Base-by-base conservation (phyloP, 2,888 invertebrate genomes). In the Halictus ligatus region DNA sequence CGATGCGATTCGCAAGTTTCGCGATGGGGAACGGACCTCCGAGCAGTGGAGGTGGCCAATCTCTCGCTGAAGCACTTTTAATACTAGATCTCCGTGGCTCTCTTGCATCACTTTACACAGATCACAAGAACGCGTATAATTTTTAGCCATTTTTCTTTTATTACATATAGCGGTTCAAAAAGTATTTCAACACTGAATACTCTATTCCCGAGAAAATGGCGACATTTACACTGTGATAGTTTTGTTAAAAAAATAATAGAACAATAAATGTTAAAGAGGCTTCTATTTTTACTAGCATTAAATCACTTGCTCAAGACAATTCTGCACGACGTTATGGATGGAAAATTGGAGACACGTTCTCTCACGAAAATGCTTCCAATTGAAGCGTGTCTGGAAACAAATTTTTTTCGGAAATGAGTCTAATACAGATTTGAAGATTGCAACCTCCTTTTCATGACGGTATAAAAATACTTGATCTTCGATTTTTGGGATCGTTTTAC, bases 1-100 rank as follows among this genome's bases (percentile, higher is more conserved):
- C 43, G 75, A 79, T 69, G 35, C 46, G 76, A 79, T 81, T 80
- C 40, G 80, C 78, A 74, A 83, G 82, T 84, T 86, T 64, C 35
- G n/a, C 50, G 29, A 46, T 54, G 35, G 40, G 7, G 12, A 35
- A 71, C 48, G 7, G 43, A 64, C 80, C 54, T 43, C 35, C 46
- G 18, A 15, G n/a, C 29, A 13, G 50, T 3, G 25, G 58, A 75
- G 7, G 0, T 40, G 15, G 18, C 18, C 25, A 29, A 29, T 48
- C 18, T 48, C 29, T 1, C 10, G 50, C 12, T 35, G 8, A 12
- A 54, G 0, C 64, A 64, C 64, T 64, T 64, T 64, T 29, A 15
- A 64, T 13, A 10, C 21, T n/a, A n/a, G 10, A 10, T 54, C 3
- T 10, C 21, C 46, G 12, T 12, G 12, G 46, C 46, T 48, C 2